These are phyloP conservation scores for Perca fluviatilis DNA, from an alignment of 2,113 vertebrate genomes.

Conservation along the genomic window DNA sequence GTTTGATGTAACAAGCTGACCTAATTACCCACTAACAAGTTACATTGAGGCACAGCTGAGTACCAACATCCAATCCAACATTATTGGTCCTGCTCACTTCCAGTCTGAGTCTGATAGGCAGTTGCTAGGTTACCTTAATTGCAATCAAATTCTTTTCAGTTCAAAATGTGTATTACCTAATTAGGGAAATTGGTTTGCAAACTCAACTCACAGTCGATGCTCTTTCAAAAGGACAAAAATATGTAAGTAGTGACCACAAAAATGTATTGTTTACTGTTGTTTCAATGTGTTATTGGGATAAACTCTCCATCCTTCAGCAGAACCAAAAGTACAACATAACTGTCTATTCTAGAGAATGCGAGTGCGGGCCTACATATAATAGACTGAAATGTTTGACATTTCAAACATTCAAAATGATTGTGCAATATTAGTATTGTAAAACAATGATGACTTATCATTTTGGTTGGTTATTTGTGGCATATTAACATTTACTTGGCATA, in stretches of 20 bases:
- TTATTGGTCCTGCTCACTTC: conserved; percentile 39
- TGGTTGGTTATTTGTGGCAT: background rate
- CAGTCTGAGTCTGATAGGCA: conserved; percentile 24
- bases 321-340: background rate
- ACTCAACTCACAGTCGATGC: background rate
- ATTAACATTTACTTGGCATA: background rate
- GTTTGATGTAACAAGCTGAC: conserved; percentile 72
- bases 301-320: background rate
- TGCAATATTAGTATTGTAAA: background rate
- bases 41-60: conserved; percentile 66
- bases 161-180: conserved; percentile 4
- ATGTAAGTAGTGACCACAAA: background rate
- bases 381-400: background rate
- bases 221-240: background rate
- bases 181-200: conserved; percentile 17
- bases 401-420: background rate
- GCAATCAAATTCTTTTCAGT: conserved; percentile 1
- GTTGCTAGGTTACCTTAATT: conserved; percentile 49
- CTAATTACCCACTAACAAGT: conserved; percentile 78
- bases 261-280: background rate
- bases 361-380: background rate
- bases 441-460: background rate
- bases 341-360: background rate
- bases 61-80: conserved; percentile 50
- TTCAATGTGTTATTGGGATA: background rate